These are phyloP conservation scores for Pogona vitticeps DNA, from an alignment of 2,113 vertebrate genomes.

Conservation along the genomic window DNA sequence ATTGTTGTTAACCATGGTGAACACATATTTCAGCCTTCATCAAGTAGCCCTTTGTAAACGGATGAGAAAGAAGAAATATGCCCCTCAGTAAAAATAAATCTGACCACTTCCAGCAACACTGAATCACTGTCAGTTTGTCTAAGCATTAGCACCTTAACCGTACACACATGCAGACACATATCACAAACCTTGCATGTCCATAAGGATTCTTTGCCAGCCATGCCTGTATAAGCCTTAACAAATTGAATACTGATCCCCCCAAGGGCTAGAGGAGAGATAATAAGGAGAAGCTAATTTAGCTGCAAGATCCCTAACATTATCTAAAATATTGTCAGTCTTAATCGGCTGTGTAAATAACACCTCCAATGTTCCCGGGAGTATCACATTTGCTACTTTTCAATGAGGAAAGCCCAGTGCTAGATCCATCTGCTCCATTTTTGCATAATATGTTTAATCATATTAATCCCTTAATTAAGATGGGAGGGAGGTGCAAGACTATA, in stretches of 20 bases:
- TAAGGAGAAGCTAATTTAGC: slow-evolving; percentile 41
- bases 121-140: neutral
- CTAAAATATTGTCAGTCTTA: neutral
- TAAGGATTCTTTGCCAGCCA: slow-evolving; percentile 16
- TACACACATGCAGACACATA: neutral
- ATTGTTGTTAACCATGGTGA: neutral
- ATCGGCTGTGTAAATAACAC: neutral
- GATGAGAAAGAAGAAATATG: neutral
- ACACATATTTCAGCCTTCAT: neutral
- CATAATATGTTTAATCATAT: neutral
- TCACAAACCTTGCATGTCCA: neutral
- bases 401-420: neutral
- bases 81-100: neutral
- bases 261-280: neutral
- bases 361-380: slow-evolving; percentile 23
- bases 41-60: slow-evolving; percentile 32
- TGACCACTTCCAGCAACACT: neutral
- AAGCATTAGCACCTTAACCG: slow-evolving; percentile 9
- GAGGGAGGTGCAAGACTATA: neutral
- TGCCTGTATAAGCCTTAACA: slow-evolving; percentile 15
- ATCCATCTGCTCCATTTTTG: neutral
- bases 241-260: slow-evolving; percentile 26
- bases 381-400: neutral
- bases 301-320: neutral
- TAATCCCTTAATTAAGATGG: neutral